Conservation (phyloP, 2,888 invertebrate species). For the Papilio demoleus region DNA sequence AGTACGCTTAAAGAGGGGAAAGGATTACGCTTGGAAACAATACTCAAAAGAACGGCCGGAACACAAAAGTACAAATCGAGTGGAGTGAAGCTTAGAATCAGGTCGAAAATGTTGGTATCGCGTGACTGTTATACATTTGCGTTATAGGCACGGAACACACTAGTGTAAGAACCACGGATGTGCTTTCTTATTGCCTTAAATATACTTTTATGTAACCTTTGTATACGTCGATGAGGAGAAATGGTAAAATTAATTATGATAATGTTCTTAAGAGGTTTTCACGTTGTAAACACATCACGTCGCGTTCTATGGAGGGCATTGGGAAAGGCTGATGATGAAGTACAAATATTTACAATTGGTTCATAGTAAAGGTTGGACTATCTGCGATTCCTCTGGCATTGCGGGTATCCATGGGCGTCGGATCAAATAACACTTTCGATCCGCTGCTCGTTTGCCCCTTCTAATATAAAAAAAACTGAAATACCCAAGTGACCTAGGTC, state of each 20-base stretch:
- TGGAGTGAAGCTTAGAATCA: constrained; percentile 45
- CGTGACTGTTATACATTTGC: constrained; percentile 48
- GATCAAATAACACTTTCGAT: too few relatives aligned
- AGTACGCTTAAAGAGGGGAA: background rate
- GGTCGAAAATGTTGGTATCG: constrained; percentile 51
- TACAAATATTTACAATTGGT: too few relatives aligned
- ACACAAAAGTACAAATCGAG: constrained; percentile 50
- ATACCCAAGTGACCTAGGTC: too few relatives aligned
- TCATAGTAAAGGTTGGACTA: too few relatives aligned
- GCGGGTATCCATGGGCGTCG: too few relatives aligned
- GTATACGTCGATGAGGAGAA: background rate
- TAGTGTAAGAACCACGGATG: constrained; percentile 27
- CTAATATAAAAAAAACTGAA: too few relatives aligned
- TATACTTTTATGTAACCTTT: constrained; percentile 11
- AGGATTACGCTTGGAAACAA: constrained; percentile 45
- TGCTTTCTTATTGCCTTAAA: constrained; percentile 23
- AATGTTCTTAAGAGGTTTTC: too few relatives aligned
- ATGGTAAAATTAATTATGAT: background rate
- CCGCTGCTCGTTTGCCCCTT: too few relatives aligned
- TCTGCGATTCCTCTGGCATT: too few relatives aligned
- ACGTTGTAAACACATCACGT: too few relatives aligned
- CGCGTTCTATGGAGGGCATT: too few relatives aligned
- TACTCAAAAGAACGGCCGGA: constrained; percentile 45
- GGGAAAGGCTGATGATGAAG: too few relatives aligned
- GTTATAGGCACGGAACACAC: constrained; percentile 36